phyloP scores from a whole-genome alignment of 1,140 invertebrate genomes.

The Sarcophaga bullata region DNA sequence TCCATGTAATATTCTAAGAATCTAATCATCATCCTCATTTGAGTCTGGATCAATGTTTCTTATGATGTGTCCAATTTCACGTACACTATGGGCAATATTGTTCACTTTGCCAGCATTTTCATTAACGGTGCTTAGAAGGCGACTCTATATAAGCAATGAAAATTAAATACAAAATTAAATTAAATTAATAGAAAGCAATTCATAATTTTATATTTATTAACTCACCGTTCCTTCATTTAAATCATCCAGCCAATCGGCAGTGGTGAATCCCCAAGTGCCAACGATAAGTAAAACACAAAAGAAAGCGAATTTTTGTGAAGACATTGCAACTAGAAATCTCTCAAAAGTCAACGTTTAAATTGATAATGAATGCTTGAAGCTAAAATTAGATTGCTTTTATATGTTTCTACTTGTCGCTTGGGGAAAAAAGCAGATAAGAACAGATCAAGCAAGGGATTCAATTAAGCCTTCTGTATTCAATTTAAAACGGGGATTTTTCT shows the following conservation, averaged over 20 bases:
- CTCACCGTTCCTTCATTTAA: conserved; percentile 42
- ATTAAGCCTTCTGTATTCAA: not conserved
- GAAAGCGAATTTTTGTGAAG: conserved; percentile 13
- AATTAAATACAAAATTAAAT: not conserved
- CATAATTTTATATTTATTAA: not conserved
- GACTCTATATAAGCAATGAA: conserved; percentile 38
- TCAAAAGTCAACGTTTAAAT: not conserved
- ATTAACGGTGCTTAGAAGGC: conserved; percentile 33
- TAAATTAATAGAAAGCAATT: no score
- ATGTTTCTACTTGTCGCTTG: no score
- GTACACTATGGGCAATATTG: conserved; percentile 33
- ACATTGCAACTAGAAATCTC: conserved; percentile 13
- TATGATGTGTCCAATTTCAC: conserved; percentile 30
- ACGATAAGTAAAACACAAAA: conserved; percentile 36
- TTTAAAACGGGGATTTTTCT: not conserved
- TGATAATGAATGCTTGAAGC: not conserved
- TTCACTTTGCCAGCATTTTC: conserved; percentile 42
- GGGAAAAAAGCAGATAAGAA: not conserved
- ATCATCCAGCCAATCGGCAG: conserved; percentile 45
- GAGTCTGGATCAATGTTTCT: conserved; percentile 34
- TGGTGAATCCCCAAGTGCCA: conserved; percentile 34
- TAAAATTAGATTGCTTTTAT: no score
- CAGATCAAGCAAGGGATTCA: not conserved
- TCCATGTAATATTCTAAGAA: not conserved
- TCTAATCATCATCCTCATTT: conserved; percentile 35